These are phyloP conservation scores for Alligator mississippiensis DNA, from an alignment of 2,113 vertebrate species.

Conservation along the genomic window DNA sequence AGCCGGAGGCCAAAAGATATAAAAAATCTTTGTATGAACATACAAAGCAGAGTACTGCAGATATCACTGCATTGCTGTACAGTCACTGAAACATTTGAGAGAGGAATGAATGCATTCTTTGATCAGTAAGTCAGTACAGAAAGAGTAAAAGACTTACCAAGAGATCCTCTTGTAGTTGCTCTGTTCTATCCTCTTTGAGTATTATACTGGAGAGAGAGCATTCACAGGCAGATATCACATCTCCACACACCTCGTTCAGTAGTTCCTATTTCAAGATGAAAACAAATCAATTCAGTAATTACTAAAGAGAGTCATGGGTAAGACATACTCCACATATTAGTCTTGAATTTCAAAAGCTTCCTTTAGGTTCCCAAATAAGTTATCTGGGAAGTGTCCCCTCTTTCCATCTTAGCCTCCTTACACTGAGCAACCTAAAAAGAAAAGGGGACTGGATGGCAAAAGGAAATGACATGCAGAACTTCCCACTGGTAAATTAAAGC, in stretches of 20 bases:
- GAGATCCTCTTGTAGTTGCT: conserved; percentile 83
- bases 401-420: not conserved
- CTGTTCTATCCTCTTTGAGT: conserved; percentile 80
- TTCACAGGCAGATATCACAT: conserved; percentile 86
- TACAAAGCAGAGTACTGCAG: not conserved
- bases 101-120: not conserved
- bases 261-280: conserved; percentile 74
- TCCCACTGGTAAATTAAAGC: not conserved
- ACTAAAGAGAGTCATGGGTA: conserved; percentile 13
- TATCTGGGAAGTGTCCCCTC: too few species aligned
- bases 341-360: conserved; percentile 12
- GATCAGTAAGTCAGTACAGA: rapidly evolving
- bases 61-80: not conserved
- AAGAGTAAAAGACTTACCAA: conserved; percentile 80
- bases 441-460: not conserved
- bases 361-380: not conserved
- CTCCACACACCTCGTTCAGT: conserved; percentile 84
- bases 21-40: not conserved
- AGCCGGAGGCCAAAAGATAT: not conserved
- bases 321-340: not conserved
- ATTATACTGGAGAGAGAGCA: conserved; percentile 83
- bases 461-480: not conserved
- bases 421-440: not conserved
- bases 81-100: not conserved
- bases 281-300: not conserved